Conservation (phyloP, 92 coral and sea anemone genomes). For the Palythoa heliodiscus region DNA sequence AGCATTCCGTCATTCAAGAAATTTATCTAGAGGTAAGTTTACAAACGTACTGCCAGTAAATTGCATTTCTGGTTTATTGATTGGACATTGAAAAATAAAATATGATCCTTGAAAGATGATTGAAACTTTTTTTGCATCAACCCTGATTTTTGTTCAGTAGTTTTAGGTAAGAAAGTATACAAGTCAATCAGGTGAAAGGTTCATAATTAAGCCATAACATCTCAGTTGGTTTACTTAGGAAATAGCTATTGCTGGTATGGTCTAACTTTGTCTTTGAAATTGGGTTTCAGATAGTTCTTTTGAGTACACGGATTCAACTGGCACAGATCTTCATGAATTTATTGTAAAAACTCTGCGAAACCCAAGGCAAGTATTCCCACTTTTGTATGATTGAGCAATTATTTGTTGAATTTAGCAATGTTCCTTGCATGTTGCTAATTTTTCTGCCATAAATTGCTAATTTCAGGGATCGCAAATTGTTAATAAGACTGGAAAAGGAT, state of each 20-base stretch:
- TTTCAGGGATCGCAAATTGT: conserved; percentile 91
- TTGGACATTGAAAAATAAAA: too few species aligned
- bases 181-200: too few species aligned
- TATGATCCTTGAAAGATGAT: too few species aligned
- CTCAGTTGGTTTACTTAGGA: too few species aligned
- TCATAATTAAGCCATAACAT: too few species aligned
- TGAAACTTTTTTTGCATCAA: too few species aligned
- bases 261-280: not conserved
- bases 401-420: not conserved
- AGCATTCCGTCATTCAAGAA: conserved; percentile 45
- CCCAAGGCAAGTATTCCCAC: conserved; percentile 68
- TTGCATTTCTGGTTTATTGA: too few species aligned
- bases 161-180: too few species aligned
- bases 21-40: conserved; percentile 79
- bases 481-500: conserved; percentile 89
- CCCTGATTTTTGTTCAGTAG: too few species aligned
- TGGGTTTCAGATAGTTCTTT: conserved; percentile 86
- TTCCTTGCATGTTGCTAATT: not conserved
- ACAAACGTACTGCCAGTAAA: too few species aligned
- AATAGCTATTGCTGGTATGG: not conserved
- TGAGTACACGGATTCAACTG: conserved; percentile 99
- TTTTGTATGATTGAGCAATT: not conserved
- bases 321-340: conserved; percentile 97
- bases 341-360: conserved; percentile 90
- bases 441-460: not conserved